phyloP scores from a whole-genome alignment of 2,797 vertebrate genomes.

The Falco columbarius region DNA sequence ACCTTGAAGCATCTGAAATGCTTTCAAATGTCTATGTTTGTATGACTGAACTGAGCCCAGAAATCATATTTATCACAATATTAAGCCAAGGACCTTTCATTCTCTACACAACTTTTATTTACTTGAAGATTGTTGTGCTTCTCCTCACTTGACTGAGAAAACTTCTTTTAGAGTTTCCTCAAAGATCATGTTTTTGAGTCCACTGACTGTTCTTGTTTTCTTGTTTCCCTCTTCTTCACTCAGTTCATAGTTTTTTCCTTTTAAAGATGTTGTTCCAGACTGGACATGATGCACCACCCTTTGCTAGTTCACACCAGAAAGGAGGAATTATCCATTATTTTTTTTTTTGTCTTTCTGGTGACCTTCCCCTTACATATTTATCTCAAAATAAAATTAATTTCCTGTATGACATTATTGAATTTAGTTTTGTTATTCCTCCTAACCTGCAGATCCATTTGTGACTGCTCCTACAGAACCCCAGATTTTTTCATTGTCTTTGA shows the following conservation, averaged over 20 bases:
- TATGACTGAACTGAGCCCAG: not conserved
- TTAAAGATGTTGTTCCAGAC: not conserved
- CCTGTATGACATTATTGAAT: not conserved
- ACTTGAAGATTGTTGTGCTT: not conserved
- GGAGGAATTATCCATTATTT: not conserved
- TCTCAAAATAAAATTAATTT: not conserved
- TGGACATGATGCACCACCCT: not conserved
- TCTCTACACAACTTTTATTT: not conserved
- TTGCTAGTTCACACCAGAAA: not conserved
- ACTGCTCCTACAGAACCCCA: not conserved
- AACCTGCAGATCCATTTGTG: not conserved
- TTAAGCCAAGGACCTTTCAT: not conserved
- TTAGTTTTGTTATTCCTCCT: not conserved
- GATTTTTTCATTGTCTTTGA: not conserved
- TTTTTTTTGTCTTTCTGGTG: not conserved
- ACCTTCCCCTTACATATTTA: not conserved
- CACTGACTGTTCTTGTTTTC: not conserved
- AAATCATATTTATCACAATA: not conserved
- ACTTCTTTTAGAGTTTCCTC: not conserved
- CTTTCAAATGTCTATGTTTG: not conserved
- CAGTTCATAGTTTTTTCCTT: not conserved
- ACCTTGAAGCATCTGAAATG: not conserved
- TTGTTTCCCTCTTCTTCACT: not conserved
- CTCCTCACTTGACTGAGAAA: not conserved
- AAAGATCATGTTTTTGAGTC: not conserved